Evolutionary conservation across 2,113 vertebrate genomes (phyloP).

Genomic region (Scolopax mira): DNA sequence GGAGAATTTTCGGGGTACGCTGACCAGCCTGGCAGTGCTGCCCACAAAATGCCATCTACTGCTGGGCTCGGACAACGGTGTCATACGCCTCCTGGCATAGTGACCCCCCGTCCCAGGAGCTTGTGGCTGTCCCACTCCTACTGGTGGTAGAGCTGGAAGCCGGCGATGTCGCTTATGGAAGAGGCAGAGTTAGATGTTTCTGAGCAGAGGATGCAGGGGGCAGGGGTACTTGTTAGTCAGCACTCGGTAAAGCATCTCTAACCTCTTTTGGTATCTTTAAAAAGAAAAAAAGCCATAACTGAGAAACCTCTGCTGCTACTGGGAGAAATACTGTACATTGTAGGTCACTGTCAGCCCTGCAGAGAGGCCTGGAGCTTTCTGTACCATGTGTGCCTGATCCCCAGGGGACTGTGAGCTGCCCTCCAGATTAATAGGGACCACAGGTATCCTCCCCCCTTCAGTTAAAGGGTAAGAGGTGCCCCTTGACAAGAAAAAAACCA

Average conservation of each 20-base stretch:
- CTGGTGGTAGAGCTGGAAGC: not conserved
- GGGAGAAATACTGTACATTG: constrained; percentile 29
- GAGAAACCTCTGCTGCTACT: constrained; percentile 47
- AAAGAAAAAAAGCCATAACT: constrained; percentile 47
- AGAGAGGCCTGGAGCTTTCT: constrained; percentile 44
- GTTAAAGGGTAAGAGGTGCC: not conserved
- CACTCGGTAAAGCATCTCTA: not conserved
- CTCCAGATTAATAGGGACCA: not conserved
- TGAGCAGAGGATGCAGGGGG: not conserved
- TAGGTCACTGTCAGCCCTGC: constrained; percentile 64
- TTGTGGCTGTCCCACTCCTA: not conserved
- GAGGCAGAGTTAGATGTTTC: not conserved
- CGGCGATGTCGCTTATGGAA: not conserved
- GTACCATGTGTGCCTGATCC: constrained; percentile 64
- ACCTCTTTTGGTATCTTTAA: constrained; percentile 3
- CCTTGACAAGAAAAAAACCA: not conserved
- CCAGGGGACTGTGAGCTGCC: constrained; percentile 40
- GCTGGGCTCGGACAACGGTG: constrained; percentile 92
- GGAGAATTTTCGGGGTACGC: constrained; percentile 94
- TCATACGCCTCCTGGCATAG: constrained; percentile 89
- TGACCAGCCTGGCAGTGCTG: constrained; percentile 93
- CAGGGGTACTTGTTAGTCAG: not conserved
- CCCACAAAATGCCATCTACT: constrained; percentile 94
- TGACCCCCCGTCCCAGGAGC: not conserved
- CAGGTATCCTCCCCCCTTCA: not conserved